These are phyloP conservation scores for Lordiphosa collinella DNA, from an alignment of 1,140 invertebrate genomes.

Conservation along the genomic window DNA sequence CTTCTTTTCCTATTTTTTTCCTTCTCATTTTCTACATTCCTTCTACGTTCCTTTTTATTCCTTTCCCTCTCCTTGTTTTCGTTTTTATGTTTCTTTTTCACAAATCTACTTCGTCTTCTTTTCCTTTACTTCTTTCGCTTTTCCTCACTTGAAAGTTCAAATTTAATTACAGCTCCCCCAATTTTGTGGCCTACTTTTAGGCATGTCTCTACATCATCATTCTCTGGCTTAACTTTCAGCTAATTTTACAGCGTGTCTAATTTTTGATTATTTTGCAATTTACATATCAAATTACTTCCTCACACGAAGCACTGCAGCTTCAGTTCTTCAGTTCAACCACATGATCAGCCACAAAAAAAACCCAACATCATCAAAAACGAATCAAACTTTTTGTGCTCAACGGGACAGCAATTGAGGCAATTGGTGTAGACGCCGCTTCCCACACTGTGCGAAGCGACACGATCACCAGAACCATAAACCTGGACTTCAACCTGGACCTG, in stretches of 20 bases:
- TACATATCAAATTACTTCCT: slow-evolving; percentile 44
- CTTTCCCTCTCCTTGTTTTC: no score
- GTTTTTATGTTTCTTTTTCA: no score
- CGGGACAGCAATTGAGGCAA: slow-evolving; percentile 12
- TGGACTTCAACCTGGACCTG: slow-evolving; percentile 5
- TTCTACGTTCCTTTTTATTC: no score
- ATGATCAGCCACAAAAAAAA: neutral
- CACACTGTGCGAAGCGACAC: slow-evolving; percentile 13
- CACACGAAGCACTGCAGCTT: slow-evolving; percentile 8
- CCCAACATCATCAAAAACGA: slow-evolving; percentile 1
- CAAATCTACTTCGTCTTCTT: no score
- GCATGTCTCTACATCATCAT: no score
- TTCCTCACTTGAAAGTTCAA: no score
- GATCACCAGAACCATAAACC: slow-evolving; percentile 10
- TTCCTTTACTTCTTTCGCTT: no score
- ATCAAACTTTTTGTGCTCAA: slow-evolving; percentile 4
- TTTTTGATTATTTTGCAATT: slow-evolving; percentile 55
- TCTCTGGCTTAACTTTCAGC: neutral
- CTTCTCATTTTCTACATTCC: no score
- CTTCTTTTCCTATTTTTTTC: no score
- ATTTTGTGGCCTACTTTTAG: no score
- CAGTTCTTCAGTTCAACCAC: neutral
- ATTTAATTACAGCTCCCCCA: no score
- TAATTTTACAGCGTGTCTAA: slow-evolving; percentile 29
- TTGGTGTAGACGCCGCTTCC: slow-evolving; percentile 27